Conservation (phyloP, 2,113 vertebrate species). For the Paraplagusia blochii region DNA sequence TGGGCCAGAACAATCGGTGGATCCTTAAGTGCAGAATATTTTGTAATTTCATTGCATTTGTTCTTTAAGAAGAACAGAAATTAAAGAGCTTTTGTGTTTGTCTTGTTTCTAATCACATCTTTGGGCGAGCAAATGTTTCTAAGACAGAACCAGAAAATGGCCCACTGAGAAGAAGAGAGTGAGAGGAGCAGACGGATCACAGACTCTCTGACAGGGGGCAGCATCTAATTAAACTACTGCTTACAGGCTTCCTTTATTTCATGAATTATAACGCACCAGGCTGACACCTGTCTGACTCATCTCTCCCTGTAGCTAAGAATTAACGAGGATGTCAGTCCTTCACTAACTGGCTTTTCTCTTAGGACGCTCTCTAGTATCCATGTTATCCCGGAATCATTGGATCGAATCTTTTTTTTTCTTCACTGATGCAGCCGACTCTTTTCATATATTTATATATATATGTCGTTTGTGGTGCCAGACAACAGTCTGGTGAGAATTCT, state of each 20-base stretch:
- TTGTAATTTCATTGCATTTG: background rate
- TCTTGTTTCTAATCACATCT: background rate
- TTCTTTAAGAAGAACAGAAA: too few relatives aligned
- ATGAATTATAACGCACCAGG: slow-evolving; percentile 58
- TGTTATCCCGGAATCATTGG: too few relatives aligned
- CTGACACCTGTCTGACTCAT: slow-evolving; percentile 51
- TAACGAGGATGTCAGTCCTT: slow-evolving; percentile 45
- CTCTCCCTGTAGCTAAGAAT: slow-evolving; percentile 45
- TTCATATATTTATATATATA: too few relatives aligned
- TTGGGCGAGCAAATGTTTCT: slow-evolving; percentile 1
- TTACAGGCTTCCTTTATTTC: slow-evolving; percentile 60
- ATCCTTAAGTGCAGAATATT: too few relatives aligned
- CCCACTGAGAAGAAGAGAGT: slow-evolving; percentile 18
- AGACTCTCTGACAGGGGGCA: slow-evolving; percentile 50
- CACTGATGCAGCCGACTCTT: too few relatives aligned
- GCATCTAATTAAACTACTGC: slow-evolving; percentile 64
- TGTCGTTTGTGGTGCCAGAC: too few relatives aligned
- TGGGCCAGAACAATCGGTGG: too few relatives aligned
- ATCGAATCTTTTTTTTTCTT: too few relatives aligned
- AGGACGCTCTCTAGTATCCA: too few relatives aligned
- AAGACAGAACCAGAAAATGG: slow-evolving; percentile 10
- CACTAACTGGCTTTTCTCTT: slow-evolving; percentile 29
- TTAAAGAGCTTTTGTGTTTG: too few relatives aligned
- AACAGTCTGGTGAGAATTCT: too few relatives aligned
- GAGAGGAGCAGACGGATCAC: slow-evolving; percentile 47